Conservation (phyloP, 2,888 invertebrate species). For the Lottia gigantea region DNA sequence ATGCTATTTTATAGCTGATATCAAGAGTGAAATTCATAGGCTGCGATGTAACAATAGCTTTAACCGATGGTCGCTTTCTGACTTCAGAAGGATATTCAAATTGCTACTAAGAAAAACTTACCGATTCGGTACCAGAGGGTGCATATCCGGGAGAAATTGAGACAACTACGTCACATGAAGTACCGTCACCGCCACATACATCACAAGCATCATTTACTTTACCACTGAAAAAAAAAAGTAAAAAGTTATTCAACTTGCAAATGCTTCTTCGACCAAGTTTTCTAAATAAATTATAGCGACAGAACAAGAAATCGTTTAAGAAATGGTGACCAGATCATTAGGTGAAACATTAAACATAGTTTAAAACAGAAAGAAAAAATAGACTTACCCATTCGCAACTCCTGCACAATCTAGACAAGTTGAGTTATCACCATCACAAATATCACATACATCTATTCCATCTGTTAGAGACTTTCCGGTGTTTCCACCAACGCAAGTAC, state of each 20-base stretch:
- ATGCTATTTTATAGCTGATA: no score
- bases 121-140: conserved; percentile 18
- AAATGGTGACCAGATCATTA: no score
- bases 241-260: no score
- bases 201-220: conserved; percentile 19
- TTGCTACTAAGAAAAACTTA: background rate
- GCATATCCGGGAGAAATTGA: conserved; percentile 12
- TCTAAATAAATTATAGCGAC: no score
- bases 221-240: conserved; percentile 24
- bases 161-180: conserved; percentile 20
- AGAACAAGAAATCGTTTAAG: no score
- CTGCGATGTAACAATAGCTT: no score
- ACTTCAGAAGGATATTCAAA: no score
- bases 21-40: no score
- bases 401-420: conserved; percentile 25
- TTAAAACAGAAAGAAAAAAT: background rate
- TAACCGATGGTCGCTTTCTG: no score
- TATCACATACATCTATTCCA: conserved; percentile 26
- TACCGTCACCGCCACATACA: conserved; percentile 27
- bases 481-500: conserved; percentile 22
- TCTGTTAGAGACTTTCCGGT: conserved; percentile 1
- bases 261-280: no score
- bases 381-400: conserved; percentile 24
- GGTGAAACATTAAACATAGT: no score
- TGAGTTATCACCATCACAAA: conserved; percentile 24